phyloP scores from a whole-genome alignment of 2,888 invertebrate genomes.

The Cordilura impudica region DNA sequence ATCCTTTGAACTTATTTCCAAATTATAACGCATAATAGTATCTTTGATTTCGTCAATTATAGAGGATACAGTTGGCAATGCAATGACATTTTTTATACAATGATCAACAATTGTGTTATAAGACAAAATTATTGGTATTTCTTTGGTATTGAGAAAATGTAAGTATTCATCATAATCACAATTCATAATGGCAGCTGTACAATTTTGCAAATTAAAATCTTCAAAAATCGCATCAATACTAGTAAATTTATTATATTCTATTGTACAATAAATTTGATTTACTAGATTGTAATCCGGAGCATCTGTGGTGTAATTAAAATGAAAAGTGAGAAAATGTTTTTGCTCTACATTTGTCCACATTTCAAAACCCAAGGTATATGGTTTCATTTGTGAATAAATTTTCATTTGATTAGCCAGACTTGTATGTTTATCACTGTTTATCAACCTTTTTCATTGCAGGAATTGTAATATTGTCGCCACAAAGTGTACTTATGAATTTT shows the following conservation, averaged over 20 bases:
- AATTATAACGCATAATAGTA: constrained; percentile 71
- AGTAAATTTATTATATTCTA: constrained; percentile 73
- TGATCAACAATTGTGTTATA: constrained; percentile 73
- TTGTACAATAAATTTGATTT: constrained; percentile 72
- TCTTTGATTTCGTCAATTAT: constrained; percentile 73
- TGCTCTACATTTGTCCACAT: constrained; percentile 75
- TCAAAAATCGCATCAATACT: constrained; percentile 71
- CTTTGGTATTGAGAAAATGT: constrained; percentile 71
- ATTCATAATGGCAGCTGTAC: constrained; percentile 74
- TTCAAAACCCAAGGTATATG: constrained; percentile 75
- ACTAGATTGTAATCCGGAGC: constrained; percentile 70
- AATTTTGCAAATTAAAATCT: constrained; percentile 75
- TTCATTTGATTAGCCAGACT: constrained; percentile 68
- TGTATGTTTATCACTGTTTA: constrained; percentile 67
- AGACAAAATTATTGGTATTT: constrained; percentile 72
- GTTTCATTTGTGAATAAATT: constrained; percentile 70
- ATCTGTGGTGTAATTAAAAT: constrained; percentile 73
- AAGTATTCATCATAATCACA: constrained; percentile 71
- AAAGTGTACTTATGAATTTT: constrained; percentile 70
- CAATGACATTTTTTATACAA: constrained; percentile 72
- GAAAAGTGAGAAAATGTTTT: constrained; percentile 72
- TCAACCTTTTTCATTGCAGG: constrained; percentile 70
- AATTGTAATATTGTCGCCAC: constrained; percentile 66
- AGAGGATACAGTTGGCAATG: constrained; percentile 68
- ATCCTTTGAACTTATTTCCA: constrained; percentile 74